Percentiles rank a stretch among this genome's conserved stretches.
Conservation (phyloP, 1,140 invertebrate species). For the Portunus trituberculatus region DNA sequence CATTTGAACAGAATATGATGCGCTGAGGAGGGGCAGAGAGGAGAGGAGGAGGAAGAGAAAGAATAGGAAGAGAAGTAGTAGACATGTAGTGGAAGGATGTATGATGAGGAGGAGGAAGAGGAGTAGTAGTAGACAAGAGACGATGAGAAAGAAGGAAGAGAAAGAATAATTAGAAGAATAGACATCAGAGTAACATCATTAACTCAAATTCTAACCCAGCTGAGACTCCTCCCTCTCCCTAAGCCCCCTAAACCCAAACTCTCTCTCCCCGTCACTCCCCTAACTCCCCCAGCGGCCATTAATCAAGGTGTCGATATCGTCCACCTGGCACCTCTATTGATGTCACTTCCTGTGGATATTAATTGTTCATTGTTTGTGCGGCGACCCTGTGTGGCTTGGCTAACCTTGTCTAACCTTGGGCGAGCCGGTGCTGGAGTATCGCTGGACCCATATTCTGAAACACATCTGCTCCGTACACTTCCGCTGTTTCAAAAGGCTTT, state of each 20-base stretch:
- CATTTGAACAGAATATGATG: not conserved
- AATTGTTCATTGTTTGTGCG: not conserved
- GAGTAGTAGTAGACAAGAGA: too few relatives aligned
- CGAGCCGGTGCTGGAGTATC: not conserved
- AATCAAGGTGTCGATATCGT: slow-evolving; percentile 13
- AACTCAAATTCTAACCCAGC: not conserved
- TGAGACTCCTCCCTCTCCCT: not conserved
- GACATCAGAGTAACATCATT: not conserved
- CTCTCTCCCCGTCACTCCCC: not conserved
- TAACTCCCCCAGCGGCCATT: not conserved
- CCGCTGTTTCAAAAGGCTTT: too few relatives aligned
- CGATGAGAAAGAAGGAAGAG: too few relatives aligned
- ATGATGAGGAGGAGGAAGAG: too few relatives aligned
- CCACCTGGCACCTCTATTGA: not conserved
- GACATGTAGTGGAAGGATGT: too few relatives aligned
- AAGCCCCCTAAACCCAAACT: not conserved
- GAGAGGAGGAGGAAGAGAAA: too few relatives aligned
- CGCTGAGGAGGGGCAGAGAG: not conserved
- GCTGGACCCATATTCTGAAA: too few relatives aligned
- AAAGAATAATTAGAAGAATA: too few relatives aligned
- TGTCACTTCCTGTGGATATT: not conserved
- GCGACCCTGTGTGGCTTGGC: not conserved
- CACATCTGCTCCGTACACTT: too few relatives aligned
- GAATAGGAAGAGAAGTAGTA: too few relatives aligned
- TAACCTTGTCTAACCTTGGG: not conserved